phyloP scores from a whole-genome alignment of 2,888 invertebrate genomes.

The Acleris sparsana region DNA sequence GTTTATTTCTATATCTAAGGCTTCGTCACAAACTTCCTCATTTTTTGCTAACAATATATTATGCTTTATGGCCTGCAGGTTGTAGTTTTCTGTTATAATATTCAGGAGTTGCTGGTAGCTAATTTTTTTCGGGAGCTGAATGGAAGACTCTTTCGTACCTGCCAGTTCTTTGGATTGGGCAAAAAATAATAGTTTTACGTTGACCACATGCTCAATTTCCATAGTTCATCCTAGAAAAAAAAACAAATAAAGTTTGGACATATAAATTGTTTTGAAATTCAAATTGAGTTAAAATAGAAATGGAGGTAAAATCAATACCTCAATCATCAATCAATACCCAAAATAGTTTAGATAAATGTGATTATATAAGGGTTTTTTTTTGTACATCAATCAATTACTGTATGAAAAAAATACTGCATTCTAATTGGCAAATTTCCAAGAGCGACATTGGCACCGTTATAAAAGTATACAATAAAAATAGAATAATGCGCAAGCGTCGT shows the following conservation, averaged over 20 bases:
- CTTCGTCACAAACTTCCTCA: conserved; percentile 88
- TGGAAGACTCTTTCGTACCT: conserved; percentile 83
- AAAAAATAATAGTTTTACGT: conserved; percentile 92
- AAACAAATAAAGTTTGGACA: not conserved
- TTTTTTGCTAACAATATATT: conserved; percentile 92
- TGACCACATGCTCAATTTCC: conserved; percentile 75
- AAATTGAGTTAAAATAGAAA: too few species aligned
- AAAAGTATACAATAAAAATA: not conserved
- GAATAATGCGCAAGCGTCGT: not conserved
- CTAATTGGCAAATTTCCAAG: conserved; percentile 8
- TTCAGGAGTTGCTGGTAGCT: conserved; percentile 84
- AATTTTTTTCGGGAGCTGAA: conserved; percentile 79
- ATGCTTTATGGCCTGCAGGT: conserved; percentile 86
- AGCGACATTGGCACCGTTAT: conserved; percentile 6
- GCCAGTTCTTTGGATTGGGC: conserved; percentile 94
- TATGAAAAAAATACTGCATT: conserved; percentile 1
- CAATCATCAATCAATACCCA: too few species aligned
- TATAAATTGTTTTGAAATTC: too few species aligned
- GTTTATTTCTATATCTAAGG: conserved; percentile 81
- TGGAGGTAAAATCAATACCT: too few species aligned
- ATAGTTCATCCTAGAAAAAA: conserved; percentile 66
- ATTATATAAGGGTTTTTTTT: too few species aligned
- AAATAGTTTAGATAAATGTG: too few species aligned
- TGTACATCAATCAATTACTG: not conserved
- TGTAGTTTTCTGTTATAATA: conserved; percentile 84